Evolutionary conservation across 2,113 vertebrate species (phyloP).

Genomic region (Neogale vison): DNA sequence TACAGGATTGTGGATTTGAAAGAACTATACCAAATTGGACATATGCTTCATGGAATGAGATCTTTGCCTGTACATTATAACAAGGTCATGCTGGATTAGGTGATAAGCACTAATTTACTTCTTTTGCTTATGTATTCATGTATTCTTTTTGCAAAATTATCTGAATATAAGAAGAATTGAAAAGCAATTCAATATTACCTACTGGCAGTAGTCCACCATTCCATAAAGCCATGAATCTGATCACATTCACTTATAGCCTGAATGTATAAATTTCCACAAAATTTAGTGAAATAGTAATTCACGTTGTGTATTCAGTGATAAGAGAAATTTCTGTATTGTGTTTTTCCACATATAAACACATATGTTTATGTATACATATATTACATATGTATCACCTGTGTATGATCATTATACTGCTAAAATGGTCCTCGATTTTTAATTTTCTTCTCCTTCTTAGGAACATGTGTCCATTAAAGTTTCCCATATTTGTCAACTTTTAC

Average conservation of each 20-base stretch:
- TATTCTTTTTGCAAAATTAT: constrained; percentile 45
- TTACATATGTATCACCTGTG: neutral
- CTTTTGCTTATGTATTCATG: neutral
- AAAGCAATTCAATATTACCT: neutral
- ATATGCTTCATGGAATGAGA: neutral
- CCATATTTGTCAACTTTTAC: neutral
- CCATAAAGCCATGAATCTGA: neutral
- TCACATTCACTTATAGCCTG: neutral
- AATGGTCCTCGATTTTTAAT: neutral
- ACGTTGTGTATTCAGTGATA: neutral
- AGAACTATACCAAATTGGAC: neutral
- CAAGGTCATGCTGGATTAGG: neutral
- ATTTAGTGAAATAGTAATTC: neutral
- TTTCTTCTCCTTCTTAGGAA: neutral
- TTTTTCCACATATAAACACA: neutral
- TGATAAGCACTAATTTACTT: neutral
- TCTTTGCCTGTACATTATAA: neutral
- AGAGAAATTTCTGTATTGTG: neutral
- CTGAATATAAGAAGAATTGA: neutral
- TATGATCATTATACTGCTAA: neutral
- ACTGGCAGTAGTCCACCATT: neutral
- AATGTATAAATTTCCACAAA: neutral
- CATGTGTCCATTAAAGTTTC: neutral
- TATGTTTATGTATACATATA: neutral
- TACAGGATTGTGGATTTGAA: constrained; percentile 7